These are phyloP conservation scores for Miltochrista miniata DNA, from an alignment of 2,888 invertebrate species.

Conservation along the genomic window DNA sequence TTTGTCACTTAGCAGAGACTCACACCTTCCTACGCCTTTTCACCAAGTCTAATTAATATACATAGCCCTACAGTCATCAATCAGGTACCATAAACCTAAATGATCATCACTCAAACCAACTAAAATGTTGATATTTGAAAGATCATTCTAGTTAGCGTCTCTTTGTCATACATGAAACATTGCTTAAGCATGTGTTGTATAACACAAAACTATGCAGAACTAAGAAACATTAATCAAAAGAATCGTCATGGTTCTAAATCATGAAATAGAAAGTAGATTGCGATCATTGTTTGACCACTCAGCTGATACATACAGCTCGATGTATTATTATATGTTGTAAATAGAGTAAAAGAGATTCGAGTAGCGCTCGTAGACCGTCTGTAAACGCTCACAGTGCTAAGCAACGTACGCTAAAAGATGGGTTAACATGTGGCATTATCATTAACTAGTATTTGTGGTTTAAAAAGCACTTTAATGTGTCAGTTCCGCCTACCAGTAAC, in stretches of 20 bases:
- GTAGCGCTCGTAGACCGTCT: no score
- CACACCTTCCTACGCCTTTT: no score
- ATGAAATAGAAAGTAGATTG: conserved; percentile 69
- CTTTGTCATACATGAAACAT: neutral
- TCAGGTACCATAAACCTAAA: neutral
- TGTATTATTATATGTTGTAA: neutral
- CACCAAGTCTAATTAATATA: no score
- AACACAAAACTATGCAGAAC: conserved; percentile 16
- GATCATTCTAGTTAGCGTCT: neutral
- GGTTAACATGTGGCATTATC: no score
- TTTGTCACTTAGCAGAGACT: no score
- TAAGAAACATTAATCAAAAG: conserved; percentile 30
- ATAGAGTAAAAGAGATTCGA: neutral
- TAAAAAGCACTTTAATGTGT: no score
- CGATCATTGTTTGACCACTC: conserved; percentile 46
- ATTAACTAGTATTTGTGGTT: no score
- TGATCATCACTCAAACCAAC: neutral
- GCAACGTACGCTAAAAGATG: no score
- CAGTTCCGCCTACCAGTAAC: no score
- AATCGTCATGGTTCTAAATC: conserved; percentile 55
- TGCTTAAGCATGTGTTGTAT: conserved; percentile 7
- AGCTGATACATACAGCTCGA: conserved; percentile 41
- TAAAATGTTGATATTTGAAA: neutral
- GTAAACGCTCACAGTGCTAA: no score
- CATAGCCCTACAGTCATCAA: no score